Evolutionary conservation across 2,888 invertebrate species (phyloP).

Genomic region (Drosophila cognata): DNA sequence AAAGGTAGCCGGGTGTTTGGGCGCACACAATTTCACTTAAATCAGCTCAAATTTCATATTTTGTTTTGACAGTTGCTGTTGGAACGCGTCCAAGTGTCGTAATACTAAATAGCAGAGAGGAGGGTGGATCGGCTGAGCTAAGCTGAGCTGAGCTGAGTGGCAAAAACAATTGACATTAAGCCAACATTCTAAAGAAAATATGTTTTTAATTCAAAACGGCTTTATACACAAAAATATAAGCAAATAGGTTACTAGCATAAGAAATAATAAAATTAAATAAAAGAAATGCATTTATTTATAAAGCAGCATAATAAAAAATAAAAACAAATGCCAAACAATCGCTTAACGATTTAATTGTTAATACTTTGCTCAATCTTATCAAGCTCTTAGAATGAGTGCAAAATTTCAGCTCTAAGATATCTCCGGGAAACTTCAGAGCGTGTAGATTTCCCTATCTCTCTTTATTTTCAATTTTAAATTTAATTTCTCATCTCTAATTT

Average conservation of each 20-base stretch:
- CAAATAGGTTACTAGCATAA: not conserved
- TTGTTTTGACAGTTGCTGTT: constrained; percentile 62
- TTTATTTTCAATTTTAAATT: not conserved
- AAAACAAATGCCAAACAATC: not conserved
- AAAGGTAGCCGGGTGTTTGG: constrained; percentile 7
- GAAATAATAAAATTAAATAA: not conserved
- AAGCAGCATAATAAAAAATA: too few species aligned
- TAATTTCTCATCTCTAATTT: not conserved
- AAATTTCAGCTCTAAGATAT: too few species aligned
- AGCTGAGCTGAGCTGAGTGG: not conserved
- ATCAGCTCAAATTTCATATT: constrained; percentile 74
- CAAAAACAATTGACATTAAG: constrained; percentile 55
- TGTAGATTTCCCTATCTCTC: not conserved
- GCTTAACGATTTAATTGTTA: not conserved
- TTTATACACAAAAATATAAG: not conserved
- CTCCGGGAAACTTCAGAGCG: not conserved
- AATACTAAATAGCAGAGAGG: not conserved
- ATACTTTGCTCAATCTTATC: not conserved
- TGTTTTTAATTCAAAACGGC: constrained; percentile 25
- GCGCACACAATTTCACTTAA: constrained; percentile 52
- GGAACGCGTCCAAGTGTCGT: constrained; percentile 1
- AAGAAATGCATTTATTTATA: too few species aligned
- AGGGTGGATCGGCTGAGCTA: not conserved
- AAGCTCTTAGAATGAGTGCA: too few species aligned
- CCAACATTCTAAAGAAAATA: constrained; percentile 31